Conservation (phyloP, 2,888 invertebrate species). For the Epistrophe eligans region DNA sequence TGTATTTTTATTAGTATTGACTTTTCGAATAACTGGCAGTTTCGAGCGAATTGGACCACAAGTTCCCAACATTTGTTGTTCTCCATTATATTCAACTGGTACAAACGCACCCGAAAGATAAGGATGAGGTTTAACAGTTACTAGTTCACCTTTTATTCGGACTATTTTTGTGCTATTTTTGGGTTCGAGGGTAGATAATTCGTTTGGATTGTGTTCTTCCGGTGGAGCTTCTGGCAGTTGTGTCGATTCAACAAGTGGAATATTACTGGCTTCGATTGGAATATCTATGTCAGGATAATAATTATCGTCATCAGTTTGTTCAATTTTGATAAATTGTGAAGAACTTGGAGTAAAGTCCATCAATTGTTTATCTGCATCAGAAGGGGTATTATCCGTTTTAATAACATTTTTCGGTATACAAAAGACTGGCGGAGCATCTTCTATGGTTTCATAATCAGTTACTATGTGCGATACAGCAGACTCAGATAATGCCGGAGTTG, state of each 20-base stretch:
- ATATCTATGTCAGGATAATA: background rate
- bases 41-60: background rate
- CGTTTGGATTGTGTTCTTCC: background rate
- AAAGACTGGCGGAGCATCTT: constrained; percentile 16
- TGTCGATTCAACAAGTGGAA: background rate
- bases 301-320: background rate
- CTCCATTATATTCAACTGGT: background rate
- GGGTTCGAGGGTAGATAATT: background rate
- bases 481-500: background rate
- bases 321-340: constrained; percentile 10
- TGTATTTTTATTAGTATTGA: background rate
- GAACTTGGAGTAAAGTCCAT: background rate
- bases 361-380: background rate
- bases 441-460: constrained; percentile 18
- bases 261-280: background rate
- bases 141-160: background rate
- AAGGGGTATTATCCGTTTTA: background rate
- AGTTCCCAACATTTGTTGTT: background rate
- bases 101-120: background rate
- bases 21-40: background rate
- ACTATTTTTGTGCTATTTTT: background rate
- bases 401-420: background rate
- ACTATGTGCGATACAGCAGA: background rate
- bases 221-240: background rate
- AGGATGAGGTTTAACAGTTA: background rate